Evolutionary conservation across 2,888 invertebrate species (phyloP).

Genomic region (Itoplectis maculator): DNA sequence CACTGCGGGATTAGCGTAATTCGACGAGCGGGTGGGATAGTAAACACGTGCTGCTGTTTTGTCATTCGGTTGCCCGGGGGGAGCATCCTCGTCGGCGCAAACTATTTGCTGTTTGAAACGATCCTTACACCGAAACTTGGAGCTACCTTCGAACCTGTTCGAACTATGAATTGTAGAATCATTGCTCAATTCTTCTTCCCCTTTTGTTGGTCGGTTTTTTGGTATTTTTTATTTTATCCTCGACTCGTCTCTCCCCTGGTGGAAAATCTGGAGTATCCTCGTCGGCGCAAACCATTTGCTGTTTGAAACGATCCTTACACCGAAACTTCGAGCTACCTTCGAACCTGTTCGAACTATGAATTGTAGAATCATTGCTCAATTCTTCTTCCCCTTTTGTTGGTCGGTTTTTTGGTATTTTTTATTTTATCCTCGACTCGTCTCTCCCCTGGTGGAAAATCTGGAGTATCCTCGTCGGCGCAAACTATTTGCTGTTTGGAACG

Average conservation of each 20-base stretch:
- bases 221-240: too few species aligned
- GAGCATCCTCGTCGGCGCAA: not conserved
- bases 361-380: too few species aligned
- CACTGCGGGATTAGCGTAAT: conserved; percentile 74
- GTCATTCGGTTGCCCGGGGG: conserved; percentile 31
- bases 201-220: too few species aligned
- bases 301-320: not conserved
- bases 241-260: too few species aligned
- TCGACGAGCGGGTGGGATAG: conserved; percentile 71
- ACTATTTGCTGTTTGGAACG: not conserved
- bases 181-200: too few species aligned
- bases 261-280: too few species aligned
- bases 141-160: not conserved
- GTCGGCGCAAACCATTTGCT: not conserved
- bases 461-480: not conserved
- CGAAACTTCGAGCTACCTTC: not conserved
- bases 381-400: too few species aligned
- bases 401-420: too few species aligned
- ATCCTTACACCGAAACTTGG: not conserved
- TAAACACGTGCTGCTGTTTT: conserved; percentile 75
- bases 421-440: too few species aligned
- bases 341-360: not conserved
- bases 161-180: too few species aligned
- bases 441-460: too few species aligned
- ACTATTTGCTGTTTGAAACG: not conserved